A percentile compares a stretch with the other conserved stretches of the same genome.
These are phyloP conservation scores for Drosophila elegans DNA, from an alignment of 1,140 invertebrate species.

Conservation along the genomic window DNA sequence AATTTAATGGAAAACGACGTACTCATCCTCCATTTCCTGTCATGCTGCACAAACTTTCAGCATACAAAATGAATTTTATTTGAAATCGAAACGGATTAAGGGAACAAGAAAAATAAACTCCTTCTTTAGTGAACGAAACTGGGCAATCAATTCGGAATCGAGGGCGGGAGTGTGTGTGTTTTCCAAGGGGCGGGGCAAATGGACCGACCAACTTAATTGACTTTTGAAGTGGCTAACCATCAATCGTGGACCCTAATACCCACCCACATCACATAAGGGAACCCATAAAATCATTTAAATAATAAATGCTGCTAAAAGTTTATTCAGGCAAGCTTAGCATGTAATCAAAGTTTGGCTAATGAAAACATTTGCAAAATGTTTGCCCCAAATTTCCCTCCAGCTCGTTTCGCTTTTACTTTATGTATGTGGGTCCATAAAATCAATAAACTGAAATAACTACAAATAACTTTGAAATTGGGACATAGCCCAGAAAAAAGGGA, in stretches of 20 bases:
- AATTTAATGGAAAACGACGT: constrained; percentile 79
- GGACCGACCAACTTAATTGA: constrained; percentile 73
- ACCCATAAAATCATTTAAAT: constrained; percentile 76
- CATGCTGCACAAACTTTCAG: constrained; percentile 12
- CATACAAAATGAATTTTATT: constrained; percentile 77
- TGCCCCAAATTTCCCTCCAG: constrained; percentile 23
- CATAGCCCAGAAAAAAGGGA: constrained; percentile 14
- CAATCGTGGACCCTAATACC: constrained; percentile 17
- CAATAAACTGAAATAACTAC: constrained; percentile 76
- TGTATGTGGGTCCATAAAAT: constrained; percentile 62
- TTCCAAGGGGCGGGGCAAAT: constrained; percentile 10
- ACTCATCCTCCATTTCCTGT: constrained; percentile 6
- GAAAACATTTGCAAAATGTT: constrained; percentile 80
- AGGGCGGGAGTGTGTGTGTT: constrained; percentile 1
- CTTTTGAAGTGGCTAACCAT: constrained; percentile 74
- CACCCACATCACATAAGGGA: constrained; percentile 13
- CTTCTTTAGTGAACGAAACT: constrained; percentile 3
- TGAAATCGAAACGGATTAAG: constrained; percentile 79
- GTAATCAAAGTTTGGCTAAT: constrained; percentile 66
- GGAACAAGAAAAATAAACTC: constrained; percentile 24
- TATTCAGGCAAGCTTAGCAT: constrained; percentile 58
- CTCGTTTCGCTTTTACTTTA: constrained; percentile 2
- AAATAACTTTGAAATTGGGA: constrained; percentile 67
- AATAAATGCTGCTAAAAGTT: constrained; percentile 74
- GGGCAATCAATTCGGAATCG: constrained; percentile 29